Percentiles rank a stretch among this genome's conserved stretches.
These are phyloP conservation scores for Heliconius erato DNA, from an alignment of 2,888 invertebrate genomes.

Conservation along the genomic window DNA sequence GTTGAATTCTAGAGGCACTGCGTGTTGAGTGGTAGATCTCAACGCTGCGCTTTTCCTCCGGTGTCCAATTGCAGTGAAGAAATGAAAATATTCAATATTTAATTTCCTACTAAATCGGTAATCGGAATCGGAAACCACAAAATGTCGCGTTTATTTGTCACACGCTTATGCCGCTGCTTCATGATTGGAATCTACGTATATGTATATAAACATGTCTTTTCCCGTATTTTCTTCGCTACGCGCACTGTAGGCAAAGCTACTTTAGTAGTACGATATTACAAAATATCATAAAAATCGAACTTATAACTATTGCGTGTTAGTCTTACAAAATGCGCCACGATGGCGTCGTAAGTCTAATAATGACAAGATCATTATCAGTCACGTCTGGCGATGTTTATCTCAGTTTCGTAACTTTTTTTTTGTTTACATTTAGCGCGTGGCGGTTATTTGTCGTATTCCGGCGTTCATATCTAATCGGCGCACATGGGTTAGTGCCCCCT, in stretches of 20 bases:
- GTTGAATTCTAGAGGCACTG: no score
- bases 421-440: constrained; percentile 57
- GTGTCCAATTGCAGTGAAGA: no score
- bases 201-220: background rate
- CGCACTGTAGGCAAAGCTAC: background rate
- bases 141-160: no score
- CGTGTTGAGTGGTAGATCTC: no score
- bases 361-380: background rate
- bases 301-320: background rate
- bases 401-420: constrained; percentile 43
- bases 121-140: no score
- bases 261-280: background rate
- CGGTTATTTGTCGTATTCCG: constrained; percentile 66
- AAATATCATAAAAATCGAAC: background rate
- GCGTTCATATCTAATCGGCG: constrained; percentile 79
- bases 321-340: background rate
- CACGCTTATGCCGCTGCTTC: no score
- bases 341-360: background rate
- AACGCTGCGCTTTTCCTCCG: no score
- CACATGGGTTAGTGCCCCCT: constrained; percentile 84
- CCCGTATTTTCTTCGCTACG: background rate
- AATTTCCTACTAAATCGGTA: no score
- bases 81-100: no score
- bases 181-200: no score
- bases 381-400: constrained; percentile 38